phyloP scores from a whole-genome alignment of 2,113 vertebrate genomes.

The Gila orcuttii region DNA sequence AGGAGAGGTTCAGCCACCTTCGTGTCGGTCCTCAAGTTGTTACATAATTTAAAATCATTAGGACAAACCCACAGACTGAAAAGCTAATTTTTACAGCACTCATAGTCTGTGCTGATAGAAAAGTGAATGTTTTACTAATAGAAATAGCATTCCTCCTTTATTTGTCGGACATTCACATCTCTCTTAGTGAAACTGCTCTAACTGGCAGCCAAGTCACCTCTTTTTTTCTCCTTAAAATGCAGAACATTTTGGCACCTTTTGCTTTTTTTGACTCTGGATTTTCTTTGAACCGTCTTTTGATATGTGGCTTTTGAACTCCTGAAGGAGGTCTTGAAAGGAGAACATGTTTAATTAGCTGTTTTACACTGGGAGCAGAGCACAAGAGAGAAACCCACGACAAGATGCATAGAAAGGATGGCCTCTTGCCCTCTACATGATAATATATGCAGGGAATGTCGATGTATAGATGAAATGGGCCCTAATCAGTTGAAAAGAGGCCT shows the following conservation, averaged over 20 bases:
- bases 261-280: slow-evolving; percentile 61
- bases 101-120: background rate
- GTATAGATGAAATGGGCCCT: slow-evolving; percentile 65
- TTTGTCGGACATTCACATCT: slow-evolving; percentile 17
- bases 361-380: slow-evolving; percentile 55
- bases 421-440: slow-evolving; percentile 61
- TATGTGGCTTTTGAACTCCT: slow-evolving; percentile 73
- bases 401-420: slow-evolving; percentile 32
- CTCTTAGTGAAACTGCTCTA: slow-evolving; percentile 47
- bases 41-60: slow-evolving; percentile 35
- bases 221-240: slow-evolving; percentile 33
- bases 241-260: slow-evolving; percentile 63
- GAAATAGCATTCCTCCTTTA: slow-evolving; percentile 42
- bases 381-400: slow-evolving; percentile 45
- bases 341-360: slow-evolving; percentile 72
- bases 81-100: slow-evolving; percentile 11
- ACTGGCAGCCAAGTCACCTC: slow-evolving; percentile 48
- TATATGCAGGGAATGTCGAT: slow-evolving; percentile 68
- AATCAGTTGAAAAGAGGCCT: slow-evolving; percentile 65
- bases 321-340: slow-evolving; percentile 71
- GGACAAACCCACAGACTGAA: slow-evolving; percentile 16
- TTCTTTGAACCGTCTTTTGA: slow-evolving; percentile 73
- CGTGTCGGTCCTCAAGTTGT: background rate
- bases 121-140: slow-evolving; percentile 14
- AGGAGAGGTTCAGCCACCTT: background rate